phyloP scores from a whole-genome alignment of 2,888 invertebrate species.

The Agrilus biguttatus region DNA sequence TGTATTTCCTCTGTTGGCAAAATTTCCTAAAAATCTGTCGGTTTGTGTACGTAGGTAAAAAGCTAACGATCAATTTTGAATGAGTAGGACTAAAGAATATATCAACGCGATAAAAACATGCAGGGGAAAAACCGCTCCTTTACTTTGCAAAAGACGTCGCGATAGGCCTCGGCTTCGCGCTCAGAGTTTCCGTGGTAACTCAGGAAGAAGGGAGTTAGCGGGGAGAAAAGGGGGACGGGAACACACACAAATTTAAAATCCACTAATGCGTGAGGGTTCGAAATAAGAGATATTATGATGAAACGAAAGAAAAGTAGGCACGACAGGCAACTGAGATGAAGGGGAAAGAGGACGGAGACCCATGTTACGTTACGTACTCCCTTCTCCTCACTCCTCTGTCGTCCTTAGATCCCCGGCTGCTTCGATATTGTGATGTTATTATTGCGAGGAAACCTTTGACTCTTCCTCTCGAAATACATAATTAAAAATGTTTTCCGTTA shows the following conservation, averaged over 20 bases:
- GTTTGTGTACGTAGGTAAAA: too few species aligned
- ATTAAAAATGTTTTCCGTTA: slow-evolving; percentile 14
- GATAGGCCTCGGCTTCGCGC: too few species aligned
- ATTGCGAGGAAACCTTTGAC: slow-evolving; percentile 12
- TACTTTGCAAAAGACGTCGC: too few species aligned
- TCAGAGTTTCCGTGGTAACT: slow-evolving; percentile 14
- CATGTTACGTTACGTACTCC: slow-evolving; percentile 3
- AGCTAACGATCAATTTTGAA: too few species aligned
- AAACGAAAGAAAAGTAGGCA: slow-evolving; percentile 2
- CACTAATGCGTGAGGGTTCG: slow-evolving; percentile 14
- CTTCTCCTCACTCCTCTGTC: too few species aligned
- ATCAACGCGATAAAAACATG: too few species aligned
- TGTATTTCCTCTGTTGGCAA: too few species aligned
- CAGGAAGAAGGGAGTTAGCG: background rate
- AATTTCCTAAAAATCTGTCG: too few species aligned
- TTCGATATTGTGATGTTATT: slow-evolving; percentile 13
- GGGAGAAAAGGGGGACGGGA: slow-evolving; percentile 10
- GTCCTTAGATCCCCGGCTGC: slow-evolving; percentile 5
- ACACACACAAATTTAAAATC: slow-evolving; percentile 17
- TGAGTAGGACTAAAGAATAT: too few species aligned
- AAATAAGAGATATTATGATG: slow-evolving; percentile 6
- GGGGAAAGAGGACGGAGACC: slow-evolving; percentile 10
- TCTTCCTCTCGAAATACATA: slow-evolving; percentile 13
- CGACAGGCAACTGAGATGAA: slow-evolving; percentile 6
- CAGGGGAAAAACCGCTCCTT: too few species aligned